Evolutionary conservation across 2,888 invertebrate species (phyloP).

Genomic region (Cryptosula pallasiana): DNA sequence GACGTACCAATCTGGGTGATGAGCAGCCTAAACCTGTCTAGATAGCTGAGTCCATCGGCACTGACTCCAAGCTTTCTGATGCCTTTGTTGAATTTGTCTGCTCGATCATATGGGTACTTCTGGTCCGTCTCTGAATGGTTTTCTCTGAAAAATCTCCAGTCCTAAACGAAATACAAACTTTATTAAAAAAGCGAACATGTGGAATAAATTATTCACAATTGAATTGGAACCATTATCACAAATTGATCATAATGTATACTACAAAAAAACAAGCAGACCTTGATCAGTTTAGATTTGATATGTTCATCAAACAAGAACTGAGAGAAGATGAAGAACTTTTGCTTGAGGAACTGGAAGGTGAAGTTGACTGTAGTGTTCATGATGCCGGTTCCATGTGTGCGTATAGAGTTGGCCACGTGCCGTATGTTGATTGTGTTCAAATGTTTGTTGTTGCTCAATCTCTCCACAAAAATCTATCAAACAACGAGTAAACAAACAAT

Average conservation of each 20-base stretch:
- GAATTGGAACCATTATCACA: too few species aligned
- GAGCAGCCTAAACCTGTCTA: slow-evolving; percentile 86
- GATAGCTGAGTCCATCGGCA: slow-evolving; percentile 75
- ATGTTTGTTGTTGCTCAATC: slow-evolving; percentile 83
- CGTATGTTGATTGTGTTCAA: slow-evolving; percentile 89
- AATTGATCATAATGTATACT: slow-evolving; percentile 27
- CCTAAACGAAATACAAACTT: slow-evolving; percentile 50
- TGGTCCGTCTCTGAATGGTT: slow-evolving; percentile 63
- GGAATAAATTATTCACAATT: neutral
- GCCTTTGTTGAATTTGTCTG: slow-evolving; percentile 86
- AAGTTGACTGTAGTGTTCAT: slow-evolving; percentile 80
- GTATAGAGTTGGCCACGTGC: slow-evolving; percentile 91
- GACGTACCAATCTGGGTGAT: slow-evolving; percentile 81
- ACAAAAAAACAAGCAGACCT: slow-evolving; percentile 51
- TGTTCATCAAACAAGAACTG: slow-evolving; percentile 97
- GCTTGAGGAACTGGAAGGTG: slow-evolving; percentile 75
- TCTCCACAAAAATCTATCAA: slow-evolving; percentile 76
- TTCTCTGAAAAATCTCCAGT: slow-evolving; percentile 76
- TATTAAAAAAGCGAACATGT: neutral
- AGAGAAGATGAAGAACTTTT: slow-evolving; percentile 88
- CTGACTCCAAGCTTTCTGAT: slow-evolving; percentile 78
- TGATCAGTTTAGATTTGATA: slow-evolving; percentile 86
- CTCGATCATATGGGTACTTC: slow-evolving; percentile 74
- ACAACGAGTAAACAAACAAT: too few species aligned
- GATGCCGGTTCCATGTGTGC: slow-evolving; percentile 93